Evolutionary conservation across 1,140 invertebrate genomes (phyloP), one percentile per base, ranked within the genome.

Genomic region (Cataglyphis hispanica): DNA sequence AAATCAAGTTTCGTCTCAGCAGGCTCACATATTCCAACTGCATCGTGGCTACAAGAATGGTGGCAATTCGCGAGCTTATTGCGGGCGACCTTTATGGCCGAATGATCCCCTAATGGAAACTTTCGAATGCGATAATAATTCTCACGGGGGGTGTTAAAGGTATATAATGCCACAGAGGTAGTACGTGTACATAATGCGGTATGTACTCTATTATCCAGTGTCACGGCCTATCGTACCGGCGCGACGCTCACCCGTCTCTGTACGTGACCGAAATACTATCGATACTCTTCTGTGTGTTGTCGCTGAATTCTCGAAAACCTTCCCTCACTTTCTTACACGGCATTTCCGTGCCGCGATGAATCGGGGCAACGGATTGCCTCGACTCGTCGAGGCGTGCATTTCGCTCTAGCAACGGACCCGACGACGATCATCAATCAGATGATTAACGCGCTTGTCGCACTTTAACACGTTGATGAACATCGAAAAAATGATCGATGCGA

Each of bases 251-350:
- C 37, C 50, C 66, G 60, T 64, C 43, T 56, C n/a, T 31, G 81
- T 84, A 90, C 86, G 88, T 90, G 88, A 87, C 80, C 76, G 67
- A 90, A 86, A 87, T 90, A 87, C 60, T 69, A 72, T 86, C 70
- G 69, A 89, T 85, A 70, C 66, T 43, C 85, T 19, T 50, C 56
- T 66, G 75, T 64, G 58, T 78, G 75, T 31, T 43, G 50, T 78
- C 63, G 80, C 77, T 67, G 80, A 72, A 72, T 80, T 31, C 37
- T 77, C 72, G 43, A 19, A 50, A 50, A 80, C 5, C 50, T 69
- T 81, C 76, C 46, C 43, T 70, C 58, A 19, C 84, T 61, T 78
- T 85, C 75, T 85, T 77, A 46, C 50, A 78, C 27, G 75, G 31
- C 63, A 37, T 85, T 85, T 83, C 25, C 53, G 53, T 46, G 67